Conservation (phyloP, 2,888 invertebrate genomes). For the Drosophila merina region DNA sequence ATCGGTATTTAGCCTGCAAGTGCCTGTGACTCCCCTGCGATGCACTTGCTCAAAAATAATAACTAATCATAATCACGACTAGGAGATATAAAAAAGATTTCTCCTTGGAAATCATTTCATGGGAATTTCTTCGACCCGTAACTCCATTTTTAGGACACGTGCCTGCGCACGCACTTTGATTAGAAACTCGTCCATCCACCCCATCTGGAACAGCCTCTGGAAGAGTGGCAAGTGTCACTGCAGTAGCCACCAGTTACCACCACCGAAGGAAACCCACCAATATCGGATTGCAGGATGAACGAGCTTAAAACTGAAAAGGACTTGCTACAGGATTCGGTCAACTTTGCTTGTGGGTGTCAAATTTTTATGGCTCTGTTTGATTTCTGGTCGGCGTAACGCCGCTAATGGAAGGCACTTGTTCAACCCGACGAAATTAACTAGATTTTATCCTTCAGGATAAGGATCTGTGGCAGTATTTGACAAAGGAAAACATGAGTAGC, state of each 20-base stretch:
- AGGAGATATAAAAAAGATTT: constrained; percentile 53
- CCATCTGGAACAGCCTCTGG: constrained; percentile 22
- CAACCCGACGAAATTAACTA: constrained; percentile 58
- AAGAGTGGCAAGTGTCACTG: constrained; percentile 19
- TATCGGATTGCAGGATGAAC: constrained; percentile 66
- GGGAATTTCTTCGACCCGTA: constrained; percentile 54
- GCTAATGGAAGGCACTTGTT: constrained; percentile 78
- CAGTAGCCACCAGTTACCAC: constrained; percentile 30
- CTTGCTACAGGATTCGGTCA: constrained; percentile 11
- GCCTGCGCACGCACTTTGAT: constrained; percentile 78
- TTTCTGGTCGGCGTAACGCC: constrained; percentile 69
- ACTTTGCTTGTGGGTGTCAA: constrained; percentile 72
- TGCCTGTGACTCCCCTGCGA: constrained; percentile 4
- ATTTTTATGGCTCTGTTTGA: constrained; percentile 81
- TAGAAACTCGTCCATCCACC: constrained; percentile 59
- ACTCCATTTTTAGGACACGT: constrained; percentile 70
- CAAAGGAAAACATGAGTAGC: constrained; percentile 16
- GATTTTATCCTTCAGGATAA: constrained; percentile 50
- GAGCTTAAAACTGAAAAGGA: constrained; percentile 12
- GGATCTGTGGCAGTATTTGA: constrained; percentile 17
- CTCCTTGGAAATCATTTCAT: constrained; percentile 59
- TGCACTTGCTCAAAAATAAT: constrained; percentile 71
- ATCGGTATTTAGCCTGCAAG: constrained; percentile 55
- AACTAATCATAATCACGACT: constrained; percentile 74
- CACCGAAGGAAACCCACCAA: constrained; percentile 55